A percentile compares a stretch with the other conserved stretches of the same genome.
Evolutionary conservation across 30 jellyfish, hydroid and myxozoan species (phyloP).

Genomic region (Chrysaora quinquecirrha): DNA sequence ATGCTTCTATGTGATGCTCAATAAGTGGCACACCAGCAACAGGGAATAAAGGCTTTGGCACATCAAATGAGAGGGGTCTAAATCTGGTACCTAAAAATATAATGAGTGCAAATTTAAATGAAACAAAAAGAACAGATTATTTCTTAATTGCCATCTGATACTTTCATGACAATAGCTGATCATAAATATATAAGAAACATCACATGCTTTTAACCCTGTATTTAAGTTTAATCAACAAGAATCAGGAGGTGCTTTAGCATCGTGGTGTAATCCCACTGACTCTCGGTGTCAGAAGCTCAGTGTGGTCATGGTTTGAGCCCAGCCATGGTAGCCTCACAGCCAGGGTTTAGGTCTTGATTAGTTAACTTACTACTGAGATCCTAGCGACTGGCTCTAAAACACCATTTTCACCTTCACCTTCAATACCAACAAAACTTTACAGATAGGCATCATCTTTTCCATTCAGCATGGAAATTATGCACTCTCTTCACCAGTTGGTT

Average conservation of each 20-base stretch:
- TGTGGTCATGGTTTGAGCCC: too few species aligned
- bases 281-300: too few species aligned
- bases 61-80: conserved; percentile 93
- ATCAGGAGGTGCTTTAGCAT: too few species aligned
- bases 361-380: too few species aligned
- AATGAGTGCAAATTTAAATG: not conserved
- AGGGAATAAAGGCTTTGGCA: conserved; percentile 94
- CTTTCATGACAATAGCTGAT: too few species aligned
- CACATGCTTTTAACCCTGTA: not conserved
- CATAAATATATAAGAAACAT: too few species aligned
- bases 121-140: not conserved
- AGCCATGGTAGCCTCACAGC: too few species aligned
- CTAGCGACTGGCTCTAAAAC: too few species aligned
- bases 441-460: not conserved
- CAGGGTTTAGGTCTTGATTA: too few species aligned
- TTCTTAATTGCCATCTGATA: not conserved
- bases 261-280: too few species aligned
- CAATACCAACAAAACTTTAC: not conserved
- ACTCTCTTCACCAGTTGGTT: not conserved
- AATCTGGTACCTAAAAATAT: conserved; percentile 84
- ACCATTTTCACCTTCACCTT: not conserved
- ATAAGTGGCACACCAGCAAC: conserved; percentile 95
- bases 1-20: conserved; percentile 94
- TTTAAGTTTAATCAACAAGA: not conserved
- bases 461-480: not conserved